These are phyloP conservation scores for Limonius californicus DNA, from an alignment of 1,140 invertebrate genomes.

Conservation along the genomic window DNA sequence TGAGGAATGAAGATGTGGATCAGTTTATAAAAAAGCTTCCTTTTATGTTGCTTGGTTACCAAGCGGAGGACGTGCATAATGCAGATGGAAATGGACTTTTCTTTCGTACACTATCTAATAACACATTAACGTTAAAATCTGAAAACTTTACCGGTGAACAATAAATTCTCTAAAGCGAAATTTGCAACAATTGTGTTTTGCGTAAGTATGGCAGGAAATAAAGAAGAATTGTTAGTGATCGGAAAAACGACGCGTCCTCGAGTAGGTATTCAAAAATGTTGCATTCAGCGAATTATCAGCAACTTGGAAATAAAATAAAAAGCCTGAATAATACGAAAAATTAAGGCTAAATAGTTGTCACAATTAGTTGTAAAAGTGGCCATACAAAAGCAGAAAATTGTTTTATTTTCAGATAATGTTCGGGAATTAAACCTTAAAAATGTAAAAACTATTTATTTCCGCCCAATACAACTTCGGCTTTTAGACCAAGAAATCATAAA, in stretches of 20 bases:
- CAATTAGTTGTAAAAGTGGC: neutral
- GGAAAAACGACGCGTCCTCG: too few relatives aligned
- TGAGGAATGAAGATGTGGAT: too few relatives aligned
- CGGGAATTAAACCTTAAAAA: too few relatives aligned
- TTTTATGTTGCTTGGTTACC: neutral
- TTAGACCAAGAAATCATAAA: too few relatives aligned
- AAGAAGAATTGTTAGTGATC: neutral
- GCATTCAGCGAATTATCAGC: neutral
- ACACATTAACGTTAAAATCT: too few relatives aligned
- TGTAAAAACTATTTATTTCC: too few relatives aligned
- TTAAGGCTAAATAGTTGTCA: neutral
- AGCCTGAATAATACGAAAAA: neutral
- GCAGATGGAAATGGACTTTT: too few relatives aligned
- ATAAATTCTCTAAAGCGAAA: neutral
- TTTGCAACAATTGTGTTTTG: neutral
- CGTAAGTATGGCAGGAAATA: neutral
- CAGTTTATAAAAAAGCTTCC: neutral
- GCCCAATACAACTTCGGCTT: too few relatives aligned
- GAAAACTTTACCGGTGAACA: neutral
- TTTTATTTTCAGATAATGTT: neutral
- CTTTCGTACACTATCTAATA: neutral
- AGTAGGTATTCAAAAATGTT: neutral
- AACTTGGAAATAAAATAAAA: neutral
- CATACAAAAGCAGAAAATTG: neutral
- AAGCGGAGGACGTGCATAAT: neutral